Evolutionary conservation across 2,888 invertebrate genomes (phyloP).

Genomic region (Agonopterix alstromeriana): DNA sequence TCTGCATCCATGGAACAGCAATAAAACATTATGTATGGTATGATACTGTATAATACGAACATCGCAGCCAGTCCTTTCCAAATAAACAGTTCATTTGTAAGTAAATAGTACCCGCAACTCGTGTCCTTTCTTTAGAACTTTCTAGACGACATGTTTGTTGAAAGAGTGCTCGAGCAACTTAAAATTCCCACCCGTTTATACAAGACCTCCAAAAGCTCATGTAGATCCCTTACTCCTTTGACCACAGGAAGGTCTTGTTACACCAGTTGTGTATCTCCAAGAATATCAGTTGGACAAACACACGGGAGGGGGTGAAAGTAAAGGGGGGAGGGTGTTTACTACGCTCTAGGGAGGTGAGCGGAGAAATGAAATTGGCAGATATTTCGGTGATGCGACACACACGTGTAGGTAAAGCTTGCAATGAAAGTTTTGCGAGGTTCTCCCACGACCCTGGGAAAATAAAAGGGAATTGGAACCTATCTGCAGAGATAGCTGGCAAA

Average conservation of each 20-base stretch:
- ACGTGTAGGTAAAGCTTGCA: conserved; percentile 59
- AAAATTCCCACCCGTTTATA: conserved; percentile 34
- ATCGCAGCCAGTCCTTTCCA: conserved; percentile 6
- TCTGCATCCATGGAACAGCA: conserved; percentile 5
- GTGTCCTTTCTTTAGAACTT: conserved; percentile 47
- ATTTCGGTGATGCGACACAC: conserved; percentile 67
- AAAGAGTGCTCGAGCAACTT: conserved; percentile 40
- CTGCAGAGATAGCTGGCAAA: conserved; percentile 38
- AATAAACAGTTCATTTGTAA: conserved; percentile 36
- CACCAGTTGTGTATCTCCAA: conserved; percentile 51
- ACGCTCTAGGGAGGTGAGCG: conserved; percentile 64
- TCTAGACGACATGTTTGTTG: conserved; percentile 60
- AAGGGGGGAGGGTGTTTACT: conserved; percentile 60
- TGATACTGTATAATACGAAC: conserved; percentile 6
- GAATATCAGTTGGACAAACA: conserved; percentile 64
- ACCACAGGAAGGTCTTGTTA: conserved; percentile 25
- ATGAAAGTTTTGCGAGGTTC: conserved; percentile 66
- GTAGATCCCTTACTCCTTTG: conserved; percentile 16
- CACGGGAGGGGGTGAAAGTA: conserved; percentile 32
- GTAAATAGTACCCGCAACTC: conserved; percentile 21
- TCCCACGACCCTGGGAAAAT: conserved; percentile 56
- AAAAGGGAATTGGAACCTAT: conserved; percentile 44
- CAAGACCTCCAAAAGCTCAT: conserved; percentile 32
- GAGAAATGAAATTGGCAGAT: conserved; percentile 73
- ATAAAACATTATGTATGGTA: conserved; percentile 8